Conservation (phyloP, 1,140 invertebrate species). For the Procambarus virginalis region DNA sequence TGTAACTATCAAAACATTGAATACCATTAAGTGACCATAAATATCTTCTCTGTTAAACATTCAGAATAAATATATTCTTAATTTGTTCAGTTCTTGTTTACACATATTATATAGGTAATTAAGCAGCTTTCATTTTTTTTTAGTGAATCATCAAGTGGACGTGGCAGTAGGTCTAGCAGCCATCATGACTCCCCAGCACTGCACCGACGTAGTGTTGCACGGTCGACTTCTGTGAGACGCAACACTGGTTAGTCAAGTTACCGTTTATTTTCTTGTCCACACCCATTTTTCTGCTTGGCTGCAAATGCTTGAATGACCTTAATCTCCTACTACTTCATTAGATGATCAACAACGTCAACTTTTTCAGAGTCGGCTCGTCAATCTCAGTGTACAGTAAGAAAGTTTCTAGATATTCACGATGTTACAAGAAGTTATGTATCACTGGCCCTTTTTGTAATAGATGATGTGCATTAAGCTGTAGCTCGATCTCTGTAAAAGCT, state of each 20-base stretch:
- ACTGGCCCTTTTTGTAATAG: background rate
- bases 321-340: background rate
- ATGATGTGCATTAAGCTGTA: background rate
- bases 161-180: conserved; percentile 47
- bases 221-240: conserved; percentile 51
- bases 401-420: background rate
- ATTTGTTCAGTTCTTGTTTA: background rate
- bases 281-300: conserved; percentile 36
- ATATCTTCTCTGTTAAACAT: too few relatives aligned
- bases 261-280: background rate
- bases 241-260: conserved; percentile 60
- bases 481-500: background rate
- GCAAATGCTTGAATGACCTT: conserved; percentile 34
- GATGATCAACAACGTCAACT: background rate
- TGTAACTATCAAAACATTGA: too few relatives aligned
- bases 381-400: background rate
- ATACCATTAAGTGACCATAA: too few relatives aligned
- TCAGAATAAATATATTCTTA: too few relatives aligned
- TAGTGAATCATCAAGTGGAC: conserved; percentile 59
- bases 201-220: conserved; percentile 28
- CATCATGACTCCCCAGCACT: conserved; percentile 52
- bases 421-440: background rate
- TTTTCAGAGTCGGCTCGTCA: background rate
- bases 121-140: background rate
- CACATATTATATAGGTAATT: background rate